Base-by-base conservation (phyloP, 2,113 vertebrate genomes). In the Halcyon senegalensis region DNA sequence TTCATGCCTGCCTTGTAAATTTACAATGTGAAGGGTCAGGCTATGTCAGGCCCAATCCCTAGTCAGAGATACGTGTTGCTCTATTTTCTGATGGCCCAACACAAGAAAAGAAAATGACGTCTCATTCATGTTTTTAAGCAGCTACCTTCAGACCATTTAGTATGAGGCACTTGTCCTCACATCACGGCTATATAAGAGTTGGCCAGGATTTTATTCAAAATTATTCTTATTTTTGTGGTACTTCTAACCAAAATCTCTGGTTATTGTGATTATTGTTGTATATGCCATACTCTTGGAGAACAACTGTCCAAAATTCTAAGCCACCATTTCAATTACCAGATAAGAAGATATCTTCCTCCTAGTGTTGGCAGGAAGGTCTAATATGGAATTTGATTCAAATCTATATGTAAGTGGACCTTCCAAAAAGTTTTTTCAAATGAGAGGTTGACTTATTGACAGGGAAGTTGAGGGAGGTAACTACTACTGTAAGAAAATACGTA, bases 11-110 rank as follows among this genome's bases (percentile, higher is more conserved):
- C 18, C 78, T 72, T 62, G 27, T 48, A 70, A 69, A 92, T 19
- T 35, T 27, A 20, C 3, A 31, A 16, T 43, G 27, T 84, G 55
- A 89, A 87, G n/a, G 46, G 64, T 91, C 44, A 90, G 67, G 27
- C 35, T 51, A 17, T 0, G 0, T 53, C n/a, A 84, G 50, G 13
- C 44, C 37, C 50, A 66, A 24, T 37, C 20, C 46, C 13, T 21
- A 73, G 19, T 51, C 27, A 63, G 31, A 78, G 41, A 23, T 4
- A 3, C 72, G 15, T n/a, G 21, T 60, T 92, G 24, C n/a, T 70
- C 12, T 46, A 15, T 76, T 90, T 87, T 83, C 79, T 86, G 48
- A 25, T 1, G 5, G 28, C 9, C 35, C 4, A 1, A 43, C 16
- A 48, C 13, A 11, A 25, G 33, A 66, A 74, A 67, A 50, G 59